These are phyloP conservation scores for Perca flavescens DNA, from an alignment of 2,113 vertebrate species.

Conservation along the genomic window DNA sequence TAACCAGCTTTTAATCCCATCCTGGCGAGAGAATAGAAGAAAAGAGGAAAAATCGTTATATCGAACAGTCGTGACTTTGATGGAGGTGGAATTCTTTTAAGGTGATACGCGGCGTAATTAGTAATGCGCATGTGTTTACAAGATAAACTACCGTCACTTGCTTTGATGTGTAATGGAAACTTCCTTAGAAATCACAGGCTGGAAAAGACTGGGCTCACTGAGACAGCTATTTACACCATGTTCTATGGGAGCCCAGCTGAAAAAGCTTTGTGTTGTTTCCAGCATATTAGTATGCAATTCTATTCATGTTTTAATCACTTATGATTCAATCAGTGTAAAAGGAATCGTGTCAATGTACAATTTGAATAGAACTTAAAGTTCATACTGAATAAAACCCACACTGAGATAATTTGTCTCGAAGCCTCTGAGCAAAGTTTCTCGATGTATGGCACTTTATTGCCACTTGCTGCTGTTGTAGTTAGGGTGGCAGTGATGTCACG, in stretches of 20 bases:
- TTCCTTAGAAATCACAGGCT: constrained; percentile 51
- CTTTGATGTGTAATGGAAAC: constrained; percentile 72
- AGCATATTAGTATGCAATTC: constrained; percentile 24
- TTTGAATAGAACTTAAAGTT: constrained; percentile 12
- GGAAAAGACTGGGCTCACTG: constrained; percentile 41
- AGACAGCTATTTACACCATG: constrained; percentile 57
- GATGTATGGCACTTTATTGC: constrained; percentile 21
- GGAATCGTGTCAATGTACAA: neutral
- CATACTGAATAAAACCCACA: neutral
- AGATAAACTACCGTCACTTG: constrained; percentile 66
- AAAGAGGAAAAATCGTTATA: constrained; percentile 62
- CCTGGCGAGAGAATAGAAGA: constrained; percentile 77
- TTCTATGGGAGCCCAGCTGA: constrained; percentile 31
- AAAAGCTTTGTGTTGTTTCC: constrained; percentile 31
- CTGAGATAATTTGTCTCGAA: neutral
- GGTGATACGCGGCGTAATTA: constrained; percentile 76
- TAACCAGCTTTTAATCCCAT: constrained; percentile 81
- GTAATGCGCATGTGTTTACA: constrained; percentile 77
- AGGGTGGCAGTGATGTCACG: neutral
- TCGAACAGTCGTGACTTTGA: constrained; percentile 77
- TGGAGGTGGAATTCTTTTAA: constrained; percentile 79
- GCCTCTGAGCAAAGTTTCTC: constrained; percentile 19
- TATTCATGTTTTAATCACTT: constrained; percentile 9
- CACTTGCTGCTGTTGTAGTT: neutral
- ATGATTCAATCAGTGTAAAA: constrained; percentile 23